These are phyloP conservation scores for Acleris sparsana DNA, from an alignment of 2,888 invertebrate species.

Conservation along the genomic window DNA sequence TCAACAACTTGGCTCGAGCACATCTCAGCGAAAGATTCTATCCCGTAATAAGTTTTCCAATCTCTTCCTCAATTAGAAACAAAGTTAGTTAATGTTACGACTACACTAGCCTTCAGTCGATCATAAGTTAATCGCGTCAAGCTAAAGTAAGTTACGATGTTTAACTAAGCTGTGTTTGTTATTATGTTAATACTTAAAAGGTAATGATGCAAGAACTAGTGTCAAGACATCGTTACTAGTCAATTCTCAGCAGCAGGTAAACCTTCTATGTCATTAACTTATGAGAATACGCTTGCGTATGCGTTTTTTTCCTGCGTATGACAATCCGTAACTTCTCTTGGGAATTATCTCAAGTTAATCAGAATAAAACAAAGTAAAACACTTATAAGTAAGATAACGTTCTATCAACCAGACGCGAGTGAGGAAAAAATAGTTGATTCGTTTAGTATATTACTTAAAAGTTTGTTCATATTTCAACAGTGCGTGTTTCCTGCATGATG, in stretches of 20 bases:
- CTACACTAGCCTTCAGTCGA: constrained; percentile 6
- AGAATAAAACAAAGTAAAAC: neutral
- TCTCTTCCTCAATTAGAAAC: constrained; percentile 47
- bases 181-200: no score
- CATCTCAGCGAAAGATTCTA: constrained; percentile 44
- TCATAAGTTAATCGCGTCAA: constrained; percentile 3
- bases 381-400: neutral
- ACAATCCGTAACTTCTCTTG: neutral
- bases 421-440: neutral
- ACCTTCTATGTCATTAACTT: neutral
- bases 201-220: no score
- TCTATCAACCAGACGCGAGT: neutral
- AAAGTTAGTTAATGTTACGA: constrained; percentile 41
- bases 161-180: no score
- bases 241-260: no score
- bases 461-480: constrained; percentile 18
- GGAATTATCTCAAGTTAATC: neutral
- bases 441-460: neutral
- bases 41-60: constrained; percentile 55
- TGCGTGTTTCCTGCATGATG: constrained; percentile 36
- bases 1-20: constrained; percentile 51
- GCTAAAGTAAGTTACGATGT: no score
- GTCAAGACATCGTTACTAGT: no score
- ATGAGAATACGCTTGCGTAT: neutral
- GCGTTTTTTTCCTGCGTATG: neutral